Evolutionary conservation across 2,113 vertebrate species (phyloP).

Genomic region (Ictidomys tridecemlineatus): DNA sequence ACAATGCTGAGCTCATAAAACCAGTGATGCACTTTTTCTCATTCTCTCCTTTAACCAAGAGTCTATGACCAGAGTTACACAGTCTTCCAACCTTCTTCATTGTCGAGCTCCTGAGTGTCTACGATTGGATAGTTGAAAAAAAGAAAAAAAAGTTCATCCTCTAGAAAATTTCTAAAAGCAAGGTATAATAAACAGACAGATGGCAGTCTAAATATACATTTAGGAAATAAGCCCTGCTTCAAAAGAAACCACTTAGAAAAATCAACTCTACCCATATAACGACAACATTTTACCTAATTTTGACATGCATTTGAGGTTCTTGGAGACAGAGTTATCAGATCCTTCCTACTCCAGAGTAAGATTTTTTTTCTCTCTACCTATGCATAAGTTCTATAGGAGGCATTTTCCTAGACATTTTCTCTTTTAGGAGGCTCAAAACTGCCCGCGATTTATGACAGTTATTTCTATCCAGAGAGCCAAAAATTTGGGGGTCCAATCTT

Average conservation of each 20-base stretch:
- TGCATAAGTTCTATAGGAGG: background rate
- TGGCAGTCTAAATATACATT: conserved; percentile 31
- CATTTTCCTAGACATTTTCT: conserved; percentile 40
- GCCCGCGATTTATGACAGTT: background rate
- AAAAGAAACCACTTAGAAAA: conserved; percentile 26
- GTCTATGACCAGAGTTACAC: background rate
- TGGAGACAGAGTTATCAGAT: background rate
- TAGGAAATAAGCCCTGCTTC: conserved; percentile 54
- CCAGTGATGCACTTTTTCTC: background rate
- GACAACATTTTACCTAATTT: conserved; percentile 49
- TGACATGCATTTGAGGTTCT: conserved; percentile 41
- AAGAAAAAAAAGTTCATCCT: background rate
- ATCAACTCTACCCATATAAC: background rate
- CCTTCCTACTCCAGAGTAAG: background rate
- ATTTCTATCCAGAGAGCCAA: conserved; percentile 46
- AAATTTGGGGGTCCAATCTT: background rate
- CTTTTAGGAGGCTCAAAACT: conserved; percentile 2
- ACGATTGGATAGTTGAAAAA: background rate
- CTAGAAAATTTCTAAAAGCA: conserved; percentile 19
- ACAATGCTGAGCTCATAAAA: background rate
- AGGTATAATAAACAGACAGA: conserved; percentile 51
- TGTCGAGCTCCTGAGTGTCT: background rate
- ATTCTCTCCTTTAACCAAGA: background rate
- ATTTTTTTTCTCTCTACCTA: background rate
- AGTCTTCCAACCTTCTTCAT: background rate